phyloP scores from a whole-genome alignment of 2,797 vertebrate genomes.

The Anguilla pacifica region DNA sequence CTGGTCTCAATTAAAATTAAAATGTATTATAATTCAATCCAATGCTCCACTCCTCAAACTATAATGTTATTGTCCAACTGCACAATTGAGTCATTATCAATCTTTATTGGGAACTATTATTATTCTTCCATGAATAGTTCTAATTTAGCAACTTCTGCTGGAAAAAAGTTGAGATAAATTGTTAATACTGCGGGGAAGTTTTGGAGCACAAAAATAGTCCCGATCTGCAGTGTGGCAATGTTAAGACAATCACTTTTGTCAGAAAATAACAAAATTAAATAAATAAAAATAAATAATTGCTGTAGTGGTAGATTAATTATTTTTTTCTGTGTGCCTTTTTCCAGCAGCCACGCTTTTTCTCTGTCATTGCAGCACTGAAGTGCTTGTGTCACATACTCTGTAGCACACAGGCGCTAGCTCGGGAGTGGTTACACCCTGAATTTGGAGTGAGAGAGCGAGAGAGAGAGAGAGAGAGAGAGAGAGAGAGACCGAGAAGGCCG shows the following conservation, averaged over 20 bases:
- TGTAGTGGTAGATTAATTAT: too few relatives aligned
- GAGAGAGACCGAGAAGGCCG: conserved; percentile 22
- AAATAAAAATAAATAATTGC: too few relatives aligned
- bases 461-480: background rate
- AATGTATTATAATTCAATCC: background rate
- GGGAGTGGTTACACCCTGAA: background rate
- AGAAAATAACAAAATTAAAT: background rate
- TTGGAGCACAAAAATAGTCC: background rate
- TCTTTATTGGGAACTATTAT: background rate
- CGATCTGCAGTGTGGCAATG: background rate
- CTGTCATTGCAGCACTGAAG: background rate
- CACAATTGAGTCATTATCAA: background rate
- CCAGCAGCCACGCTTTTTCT: background rate
- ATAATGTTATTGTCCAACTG: background rate
- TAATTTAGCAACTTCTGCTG: background rate
- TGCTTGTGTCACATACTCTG: background rate
- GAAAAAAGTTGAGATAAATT: background rate
- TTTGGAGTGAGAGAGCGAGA: background rate
- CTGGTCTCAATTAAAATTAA: background rate
- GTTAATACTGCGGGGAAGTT: background rate
- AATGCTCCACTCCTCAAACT: background rate
- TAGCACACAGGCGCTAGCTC: too few relatives aligned
- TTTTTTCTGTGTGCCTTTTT: background rate
- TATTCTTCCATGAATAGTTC: background rate
- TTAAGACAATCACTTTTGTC: background rate